Evolutionary conservation across 2,113 vertebrate species (phyloP), one percentile per base, ranked within the genome.

Genomic region (Dolichallabes microphthalmus): DNA sequence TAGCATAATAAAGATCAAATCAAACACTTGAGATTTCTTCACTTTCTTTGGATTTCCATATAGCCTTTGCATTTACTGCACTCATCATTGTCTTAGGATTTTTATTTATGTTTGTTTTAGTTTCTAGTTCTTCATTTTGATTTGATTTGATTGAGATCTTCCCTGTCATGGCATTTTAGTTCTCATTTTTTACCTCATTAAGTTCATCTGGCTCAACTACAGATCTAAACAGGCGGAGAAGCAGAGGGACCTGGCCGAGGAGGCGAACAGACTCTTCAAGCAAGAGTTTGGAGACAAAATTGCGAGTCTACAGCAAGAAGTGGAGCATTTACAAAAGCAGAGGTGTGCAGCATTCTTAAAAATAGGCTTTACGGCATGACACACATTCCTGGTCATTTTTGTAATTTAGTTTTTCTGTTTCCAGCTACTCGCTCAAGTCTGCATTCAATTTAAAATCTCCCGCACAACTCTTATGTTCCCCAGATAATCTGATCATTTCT

Each of bases 261-360:
- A 97, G 90, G 98, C 97, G 90, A 99, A 97, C 92, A 94, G 96
- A 2, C 97, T 98, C 93, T 99, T 99, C 95, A 99, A 99, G 90
- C 95, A 96, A 92, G 98, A 99, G 86, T 99, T 99, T 64, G 98
- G 98, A 66, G 98, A 99, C 93, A 99, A 98, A 93, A 99, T 99
- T 87, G 95, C 96, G 93, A 97, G 96, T 90, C 95, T 99, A 82
- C 97, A 99, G 94, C 90, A 92, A 53, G 94, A 99, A 93, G 94
- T 96, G 93, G 97, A 98, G 82, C 95, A 93, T 86, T 96, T 98
- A 89, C 94, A 83, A 87, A 96, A 89, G 92, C 95, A 97, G 92
- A 96, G 97, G 98, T 99, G 87, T 35, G 76, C 73, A 57, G 2
- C 32, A 27, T 82, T 61, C 57, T 50, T 35, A 8, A 12, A 64